These are phyloP conservation scores for Taxidea taxus DNA, from an alignment of 2,113 vertebrate genomes.

Conservation along the genomic window DNA sequence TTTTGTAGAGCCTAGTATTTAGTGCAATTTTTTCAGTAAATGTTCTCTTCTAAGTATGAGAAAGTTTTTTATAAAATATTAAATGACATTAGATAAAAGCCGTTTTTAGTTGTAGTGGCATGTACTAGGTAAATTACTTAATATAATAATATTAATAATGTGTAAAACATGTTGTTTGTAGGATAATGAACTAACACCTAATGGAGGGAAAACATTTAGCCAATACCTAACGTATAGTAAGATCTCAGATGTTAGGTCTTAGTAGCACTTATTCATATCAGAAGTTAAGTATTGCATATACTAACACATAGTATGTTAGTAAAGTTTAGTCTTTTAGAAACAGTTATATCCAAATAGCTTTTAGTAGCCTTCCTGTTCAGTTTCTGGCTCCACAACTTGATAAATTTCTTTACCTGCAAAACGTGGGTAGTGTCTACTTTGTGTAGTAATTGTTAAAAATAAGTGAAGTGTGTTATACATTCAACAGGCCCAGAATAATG, in stretches of 20 bases:
- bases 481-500: background rate
- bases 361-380: background rate
- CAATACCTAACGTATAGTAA: background rate
- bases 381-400: background rate
- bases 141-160: background rate
- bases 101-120: background rate
- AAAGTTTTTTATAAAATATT: background rate
- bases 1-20: background rate
- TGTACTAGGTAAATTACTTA: background rate
- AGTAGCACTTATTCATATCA: background rate
- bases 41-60: background rate
- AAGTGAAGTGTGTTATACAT: background rate
- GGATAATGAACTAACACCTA: background rate
- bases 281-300: background rate
- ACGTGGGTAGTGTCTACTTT: background rate
- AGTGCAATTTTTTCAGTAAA: background rate
- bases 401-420: constrained; percentile 18
- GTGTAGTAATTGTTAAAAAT: constrained; percentile 1
- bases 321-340: constrained; percentile 18
- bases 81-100: background rate
- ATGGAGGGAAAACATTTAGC: background rate
- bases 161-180: background rate
- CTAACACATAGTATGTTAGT: background rate
- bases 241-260: background rate
- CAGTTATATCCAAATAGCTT: background rate